A percentile compares a stretch with the other conserved stretches of the same genome.
These are phyloP conservation scores for Ammodytes marinus DNA, from an alignment of 2,113 vertebrate genomes.

Conservation along the genomic window DNA sequence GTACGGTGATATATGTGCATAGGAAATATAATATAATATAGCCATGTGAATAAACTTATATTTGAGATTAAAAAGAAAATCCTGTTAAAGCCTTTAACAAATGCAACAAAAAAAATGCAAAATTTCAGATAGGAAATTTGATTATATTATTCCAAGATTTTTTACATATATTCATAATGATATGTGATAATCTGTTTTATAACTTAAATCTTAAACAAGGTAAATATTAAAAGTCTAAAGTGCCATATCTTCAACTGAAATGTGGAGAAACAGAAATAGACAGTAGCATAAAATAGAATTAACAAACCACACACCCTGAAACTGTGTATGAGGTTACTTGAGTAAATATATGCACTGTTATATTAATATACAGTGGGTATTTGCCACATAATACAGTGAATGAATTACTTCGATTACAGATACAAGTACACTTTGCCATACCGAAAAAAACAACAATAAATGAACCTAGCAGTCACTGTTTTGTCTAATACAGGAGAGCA, in stretches of 20 bases:
- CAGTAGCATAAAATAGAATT: not conserved
- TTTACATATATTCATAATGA: no score
- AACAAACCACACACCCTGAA: conserved; percentile 1
- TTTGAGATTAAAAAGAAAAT: no score
- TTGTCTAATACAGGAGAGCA: conserved; percentile 26
- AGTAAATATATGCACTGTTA: not conserved
- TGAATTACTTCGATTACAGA: not conserved
- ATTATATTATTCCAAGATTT: no score
- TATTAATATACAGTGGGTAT: not conserved
- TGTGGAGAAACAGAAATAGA: not conserved
- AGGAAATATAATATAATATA: not conserved
- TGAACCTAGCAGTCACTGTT: not conserved
- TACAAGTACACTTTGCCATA: not conserved
- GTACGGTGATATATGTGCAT: not conserved
- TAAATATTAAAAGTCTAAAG: not conserved
- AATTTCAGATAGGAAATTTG: no score
- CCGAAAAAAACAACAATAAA: conserved; percentile 5
- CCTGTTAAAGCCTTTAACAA: no score
- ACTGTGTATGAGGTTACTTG: not conserved
- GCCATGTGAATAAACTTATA: not conserved
- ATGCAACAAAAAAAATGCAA: no score
- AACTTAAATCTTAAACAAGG: no score
- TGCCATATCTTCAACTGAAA: not conserved
- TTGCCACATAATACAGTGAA: conserved; percentile 13
- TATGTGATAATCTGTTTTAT: not conserved